A percentile compares a stretch with the other conserved stretches of the same genome.
These are phyloP conservation scores for Caenorhabditis tropicalis DNA, from an alignment of 1,140 invertebrate genomes.

Conservation along the genomic window DNA sequence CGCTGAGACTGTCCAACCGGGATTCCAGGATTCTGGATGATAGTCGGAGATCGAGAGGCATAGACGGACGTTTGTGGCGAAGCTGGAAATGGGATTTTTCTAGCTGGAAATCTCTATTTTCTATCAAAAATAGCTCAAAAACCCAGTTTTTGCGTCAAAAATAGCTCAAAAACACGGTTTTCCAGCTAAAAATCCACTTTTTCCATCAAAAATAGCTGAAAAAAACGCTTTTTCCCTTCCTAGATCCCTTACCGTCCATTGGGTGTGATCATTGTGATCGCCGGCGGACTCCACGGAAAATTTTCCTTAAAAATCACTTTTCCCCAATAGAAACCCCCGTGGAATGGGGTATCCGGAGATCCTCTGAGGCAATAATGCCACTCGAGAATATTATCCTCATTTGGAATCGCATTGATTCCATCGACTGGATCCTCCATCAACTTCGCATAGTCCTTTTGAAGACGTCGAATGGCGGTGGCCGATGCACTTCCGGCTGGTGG, in stretches of 20 bases:
- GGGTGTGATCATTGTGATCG: conserved; percentile 97
- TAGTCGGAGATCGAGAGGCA: conserved; percentile 97
- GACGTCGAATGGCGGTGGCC: conserved; percentile 52
- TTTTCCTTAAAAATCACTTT: conserved; percentile 94
- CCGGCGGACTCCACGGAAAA: conserved; percentile 97
- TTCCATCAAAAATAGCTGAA: no score
- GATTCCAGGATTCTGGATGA: conserved; percentile 97
- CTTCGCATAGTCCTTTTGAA: conserved; percentile 51
- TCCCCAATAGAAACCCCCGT: conserved; percentile 93
- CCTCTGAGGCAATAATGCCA: conserved; percentile 94
- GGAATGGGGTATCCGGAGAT: conserved; percentile 89
- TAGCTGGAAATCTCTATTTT: no score
- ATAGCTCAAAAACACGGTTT: no score
- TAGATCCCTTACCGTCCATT: conserved; percentile 81
- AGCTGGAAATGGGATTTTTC: conserved; percentile 20
- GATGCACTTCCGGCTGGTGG: conserved; percentile 72
- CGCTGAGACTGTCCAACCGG: conserved; percentile 94
- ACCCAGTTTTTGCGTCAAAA: no score
- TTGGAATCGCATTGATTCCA: conserved; percentile 89
- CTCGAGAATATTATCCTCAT: conserved; percentile 92
- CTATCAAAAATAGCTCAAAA: no score
- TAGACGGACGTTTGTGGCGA: conserved; percentile 77
- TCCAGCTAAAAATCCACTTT: no score
- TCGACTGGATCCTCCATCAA: conserved; percentile 86
- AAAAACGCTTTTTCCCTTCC: no score